Conservation (phyloP, 2,888 invertebrate genomes). For the Bhutanitis thaidina region DNA sequence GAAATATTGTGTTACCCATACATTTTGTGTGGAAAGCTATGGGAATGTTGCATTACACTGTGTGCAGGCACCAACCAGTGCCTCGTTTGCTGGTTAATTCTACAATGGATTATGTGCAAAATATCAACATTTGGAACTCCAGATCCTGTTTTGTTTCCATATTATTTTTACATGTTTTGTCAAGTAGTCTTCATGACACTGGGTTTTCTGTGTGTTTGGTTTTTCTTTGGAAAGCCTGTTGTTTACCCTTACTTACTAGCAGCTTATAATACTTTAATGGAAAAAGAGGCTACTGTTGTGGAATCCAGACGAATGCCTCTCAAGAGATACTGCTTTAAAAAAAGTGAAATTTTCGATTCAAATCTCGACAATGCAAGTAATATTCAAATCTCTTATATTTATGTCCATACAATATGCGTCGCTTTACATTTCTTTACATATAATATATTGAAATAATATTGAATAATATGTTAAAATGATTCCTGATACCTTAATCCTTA, state of each 20-base stretch:
- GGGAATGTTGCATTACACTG: conserved; percentile 50
- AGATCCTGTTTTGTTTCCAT: conserved; percentile 60
- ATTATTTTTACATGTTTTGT: conserved; percentile 63
- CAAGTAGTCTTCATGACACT: conserved; percentile 53
- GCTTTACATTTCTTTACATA: not conserved
- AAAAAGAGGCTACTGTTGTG: not conserved
- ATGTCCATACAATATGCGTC: not conserved
- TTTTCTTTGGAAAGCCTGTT: conserved; percentile 42
- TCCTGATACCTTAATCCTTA: too few relatives aligned
- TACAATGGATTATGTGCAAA: conserved; percentile 66
- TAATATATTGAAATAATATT: conserved; percentile 7
- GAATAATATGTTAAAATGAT: not conserved
- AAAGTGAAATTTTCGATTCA: conserved; percentile 60
- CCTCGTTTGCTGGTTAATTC: conserved; percentile 58
- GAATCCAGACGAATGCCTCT: conserved; percentile 40
- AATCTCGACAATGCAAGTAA: conserved; percentile 30
- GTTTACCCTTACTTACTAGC: conserved; percentile 48
- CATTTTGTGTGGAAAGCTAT: conserved; percentile 49
- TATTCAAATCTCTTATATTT: not conserved
- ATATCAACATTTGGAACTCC: conserved; percentile 52
- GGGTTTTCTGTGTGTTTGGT: conserved; percentile 47
- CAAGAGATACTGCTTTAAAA: conserved; percentile 62
- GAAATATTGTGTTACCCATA: conserved; percentile 67
- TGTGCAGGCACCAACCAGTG: conserved; percentile 61
- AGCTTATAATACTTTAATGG: conserved; percentile 30